Evolutionary conservation across 1,140 invertebrate species (phyloP).

Genomic region (Pararge aegeria): DNA sequence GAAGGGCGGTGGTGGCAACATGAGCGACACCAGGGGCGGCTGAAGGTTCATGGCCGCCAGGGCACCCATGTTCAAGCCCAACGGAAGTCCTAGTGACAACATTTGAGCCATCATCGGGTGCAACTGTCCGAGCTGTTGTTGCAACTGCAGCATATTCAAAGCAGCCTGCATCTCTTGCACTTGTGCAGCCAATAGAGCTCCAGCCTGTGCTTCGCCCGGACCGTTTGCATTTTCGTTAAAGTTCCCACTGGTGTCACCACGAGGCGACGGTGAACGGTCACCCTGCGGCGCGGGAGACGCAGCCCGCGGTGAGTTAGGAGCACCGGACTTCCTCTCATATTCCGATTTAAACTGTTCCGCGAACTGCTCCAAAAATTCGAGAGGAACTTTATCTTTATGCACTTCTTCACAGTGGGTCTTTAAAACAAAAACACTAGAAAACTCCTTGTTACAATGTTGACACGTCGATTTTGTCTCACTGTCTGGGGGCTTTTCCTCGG

Average conservation of each 20-base stretch:
- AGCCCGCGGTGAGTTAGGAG: slow-evolving; percentile 83
- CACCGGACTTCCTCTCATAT: slow-evolving; percentile 89
- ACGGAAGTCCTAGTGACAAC: slow-evolving; percentile 87
- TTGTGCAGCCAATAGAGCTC: slow-evolving; percentile 85
- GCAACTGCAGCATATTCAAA: slow-evolving; percentile 92
- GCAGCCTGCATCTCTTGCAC: slow-evolving; percentile 93
- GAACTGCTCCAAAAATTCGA: slow-evolving; percentile 94
- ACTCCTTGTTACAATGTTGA: slow-evolving; percentile 94
- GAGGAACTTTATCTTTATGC: slow-evolving; percentile 93
- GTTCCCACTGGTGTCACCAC: slow-evolving; percentile 74
- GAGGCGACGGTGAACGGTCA: slow-evolving; percentile 79
- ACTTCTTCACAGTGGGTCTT: slow-evolving; percentile 98
- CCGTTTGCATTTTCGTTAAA: slow-evolving; percentile 80
- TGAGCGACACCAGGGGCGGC: slow-evolving; percentile 92
- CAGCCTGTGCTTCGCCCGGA: slow-evolving; percentile 80
- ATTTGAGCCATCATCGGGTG: slow-evolving; percentile 87
- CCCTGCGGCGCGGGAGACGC: slow-evolving; percentile 77
- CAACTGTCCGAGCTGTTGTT: slow-evolving; percentile 89
- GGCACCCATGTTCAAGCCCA: slow-evolving; percentile 91
- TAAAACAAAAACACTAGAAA: slow-evolving; percentile 96
- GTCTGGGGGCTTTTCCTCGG: slow-evolving; percentile 82
- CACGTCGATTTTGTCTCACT: slow-evolving; percentile 88
- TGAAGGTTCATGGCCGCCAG: slow-evolving; percentile 93
- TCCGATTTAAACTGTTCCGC: slow-evolving; percentile 93
- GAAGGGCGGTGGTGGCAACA: slow-evolving; percentile 90